These are phyloP conservation scores for Dermolepida albohirtum DNA, from an alignment of 2,888 invertebrate genomes.

Conservation along the genomic window DNA sequence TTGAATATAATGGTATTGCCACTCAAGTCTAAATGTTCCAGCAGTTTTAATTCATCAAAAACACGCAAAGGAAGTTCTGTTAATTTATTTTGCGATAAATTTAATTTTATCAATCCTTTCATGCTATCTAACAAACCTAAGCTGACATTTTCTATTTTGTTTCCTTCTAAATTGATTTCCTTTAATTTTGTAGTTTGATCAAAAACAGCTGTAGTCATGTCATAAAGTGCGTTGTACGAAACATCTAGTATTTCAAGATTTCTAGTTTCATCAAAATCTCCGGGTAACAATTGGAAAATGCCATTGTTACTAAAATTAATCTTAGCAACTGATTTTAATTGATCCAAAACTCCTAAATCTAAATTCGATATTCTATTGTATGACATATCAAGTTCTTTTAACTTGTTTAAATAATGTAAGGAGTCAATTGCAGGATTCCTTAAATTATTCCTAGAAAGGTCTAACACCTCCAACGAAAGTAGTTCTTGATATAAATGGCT, in stretches of 20 bases:
- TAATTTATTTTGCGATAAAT: slow-evolving; percentile 47
- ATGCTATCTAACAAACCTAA: slow-evolving; percentile 45
- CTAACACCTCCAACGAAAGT: slow-evolving; percentile 41
- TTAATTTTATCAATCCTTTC: slow-evolving; percentile 43
- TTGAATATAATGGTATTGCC: slow-evolving; percentile 33
- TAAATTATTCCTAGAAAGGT: slow-evolving; percentile 48
- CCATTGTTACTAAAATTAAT: slow-evolving; percentile 49
- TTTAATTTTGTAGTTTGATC: slow-evolving; percentile 46
- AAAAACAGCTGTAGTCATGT: slow-evolving; percentile 48
- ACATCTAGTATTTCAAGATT: slow-evolving; percentile 47
- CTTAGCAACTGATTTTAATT: slow-evolving; percentile 43
- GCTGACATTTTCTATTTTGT: slow-evolving; percentile 39
- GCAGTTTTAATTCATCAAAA: slow-evolving; percentile 44
- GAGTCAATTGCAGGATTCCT: slow-evolving; percentile 47
- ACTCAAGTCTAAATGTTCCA: slow-evolving; percentile 46
- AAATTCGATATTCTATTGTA: slow-evolving; percentile 47
- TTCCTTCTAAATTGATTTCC: slow-evolving; percentile 46
- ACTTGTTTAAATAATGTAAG: slow-evolving; percentile 46
- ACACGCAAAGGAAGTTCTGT: slow-evolving; percentile 42
- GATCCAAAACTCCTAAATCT: slow-evolving; percentile 49
- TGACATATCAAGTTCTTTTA: slow-evolving; percentile 47
- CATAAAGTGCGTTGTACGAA: slow-evolving; percentile 46
- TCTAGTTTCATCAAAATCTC: slow-evolving; percentile 49
- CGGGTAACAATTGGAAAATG: slow-evolving; percentile 44
- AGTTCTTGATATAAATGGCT: slow-evolving; percentile 46